A percentile compares a stretch with the other conserved stretches of the same genome.
These are phyloP conservation scores for Thymelicus acteon DNA, from an alignment of 2,888 invertebrate species.

Conservation along the genomic window DNA sequence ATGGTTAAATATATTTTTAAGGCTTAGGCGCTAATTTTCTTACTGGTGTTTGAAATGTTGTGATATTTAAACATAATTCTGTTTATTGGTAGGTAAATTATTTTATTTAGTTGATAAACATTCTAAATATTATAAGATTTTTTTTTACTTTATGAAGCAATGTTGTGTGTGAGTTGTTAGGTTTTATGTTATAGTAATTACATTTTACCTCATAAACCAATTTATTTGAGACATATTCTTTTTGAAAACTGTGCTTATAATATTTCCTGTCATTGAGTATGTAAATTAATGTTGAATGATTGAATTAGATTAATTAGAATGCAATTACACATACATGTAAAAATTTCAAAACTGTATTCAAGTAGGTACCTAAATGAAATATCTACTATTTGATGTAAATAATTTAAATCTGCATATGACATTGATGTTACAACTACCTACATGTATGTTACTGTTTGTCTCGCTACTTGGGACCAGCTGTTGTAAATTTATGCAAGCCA, in stretches of 20 bases:
- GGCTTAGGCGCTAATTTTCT: conserved; percentile 43
- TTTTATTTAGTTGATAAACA: conserved; percentile 13
- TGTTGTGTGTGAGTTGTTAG: neutral
- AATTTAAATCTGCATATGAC: conserved; percentile 15
- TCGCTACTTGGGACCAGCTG: conserved; percentile 59
- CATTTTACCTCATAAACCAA: too few species aligned
- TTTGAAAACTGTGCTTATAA: too few species aligned
- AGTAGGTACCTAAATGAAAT: conserved; percentile 3
- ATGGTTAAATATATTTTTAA: neutral
- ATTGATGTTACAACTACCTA: conserved; percentile 17
- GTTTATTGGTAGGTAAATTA: conserved; percentile 17
- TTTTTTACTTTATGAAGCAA: neutral
- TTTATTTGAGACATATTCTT: too few species aligned
- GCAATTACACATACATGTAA: neutral
- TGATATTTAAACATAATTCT: conserved; percentile 34
- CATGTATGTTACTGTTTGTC: conserved; percentile 43
- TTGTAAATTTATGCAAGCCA: conserved; percentile 59
- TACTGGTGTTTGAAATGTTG: conserved; percentile 40
- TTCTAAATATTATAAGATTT: conserved; percentile 2
- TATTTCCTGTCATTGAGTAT: neutral
- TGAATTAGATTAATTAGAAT: too few species aligned
- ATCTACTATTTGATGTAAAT: conserved; percentile 22
- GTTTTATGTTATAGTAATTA: too few species aligned
- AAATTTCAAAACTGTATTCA: neutral
- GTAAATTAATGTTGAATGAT: too few species aligned